Percentiles rank a stretch among this genome's conserved stretches.
Conservation (phyloP, 2,797 vertebrate species). For the Caiman crocodilus region DNA sequence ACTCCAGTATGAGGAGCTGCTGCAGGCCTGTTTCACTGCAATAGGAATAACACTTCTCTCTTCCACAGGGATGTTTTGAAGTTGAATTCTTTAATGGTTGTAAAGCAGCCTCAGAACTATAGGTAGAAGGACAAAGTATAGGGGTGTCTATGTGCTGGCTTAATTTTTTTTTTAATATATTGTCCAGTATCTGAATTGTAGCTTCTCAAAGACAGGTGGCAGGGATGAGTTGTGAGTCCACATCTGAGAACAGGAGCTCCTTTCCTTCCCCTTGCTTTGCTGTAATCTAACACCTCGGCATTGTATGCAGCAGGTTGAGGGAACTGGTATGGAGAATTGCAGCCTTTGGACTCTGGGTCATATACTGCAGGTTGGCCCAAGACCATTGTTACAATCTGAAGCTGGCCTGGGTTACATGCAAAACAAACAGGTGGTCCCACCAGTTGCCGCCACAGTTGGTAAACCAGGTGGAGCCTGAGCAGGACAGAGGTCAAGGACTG, state of each 20-base stretch:
- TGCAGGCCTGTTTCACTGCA: not conserved
- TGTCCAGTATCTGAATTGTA: rapidly evolving
- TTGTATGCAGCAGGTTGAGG: not conserved
- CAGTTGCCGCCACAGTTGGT: not conserved
- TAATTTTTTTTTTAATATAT: not conserved
- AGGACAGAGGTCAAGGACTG: not conserved
- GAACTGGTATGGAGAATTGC: not conserved
- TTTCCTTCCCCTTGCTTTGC: rapidly evolving
- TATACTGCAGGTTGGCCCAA: not conserved
- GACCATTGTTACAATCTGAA: not conserved
- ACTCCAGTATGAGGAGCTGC: not conserved
- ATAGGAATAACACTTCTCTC: not conserved
- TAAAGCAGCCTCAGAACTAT: rapidly evolving
- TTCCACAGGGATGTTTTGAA: not conserved
- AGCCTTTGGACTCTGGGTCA: not conserved
- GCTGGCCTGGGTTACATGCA: not conserved
- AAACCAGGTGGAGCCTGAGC: not conserved
- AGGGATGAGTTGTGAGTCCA: rapidly evolving
- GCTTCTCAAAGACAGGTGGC: not conserved
- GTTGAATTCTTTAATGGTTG: not conserved
- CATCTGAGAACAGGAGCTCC: not conserved
- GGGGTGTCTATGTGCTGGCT: not conserved
- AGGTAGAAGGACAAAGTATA: too few species aligned
- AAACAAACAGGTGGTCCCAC: not conserved
- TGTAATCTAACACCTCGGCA: rapidly evolving